Conservation (phyloP, 1,140 invertebrate genomes). For the Conus betulinus region DNA sequence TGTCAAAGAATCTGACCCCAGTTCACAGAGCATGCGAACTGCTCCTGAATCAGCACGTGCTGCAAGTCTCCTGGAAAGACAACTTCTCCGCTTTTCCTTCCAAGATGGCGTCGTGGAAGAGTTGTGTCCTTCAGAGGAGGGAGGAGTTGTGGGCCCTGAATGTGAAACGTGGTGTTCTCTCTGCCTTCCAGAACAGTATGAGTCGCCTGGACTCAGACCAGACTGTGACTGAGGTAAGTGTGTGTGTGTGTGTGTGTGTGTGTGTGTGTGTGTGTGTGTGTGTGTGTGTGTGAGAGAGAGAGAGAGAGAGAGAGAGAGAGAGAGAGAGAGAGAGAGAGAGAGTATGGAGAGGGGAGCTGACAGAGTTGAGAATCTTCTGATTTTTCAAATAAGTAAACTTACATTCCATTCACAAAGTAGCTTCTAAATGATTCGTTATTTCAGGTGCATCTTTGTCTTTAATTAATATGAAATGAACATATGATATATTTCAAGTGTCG, state of each 20-base stretch:
- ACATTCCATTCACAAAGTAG: no score
- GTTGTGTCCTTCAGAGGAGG: slow-evolving; percentile 73
- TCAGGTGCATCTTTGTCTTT: no score
- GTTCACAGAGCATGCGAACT: slow-evolving; percentile 35
- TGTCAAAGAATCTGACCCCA: slow-evolving; percentile 47
- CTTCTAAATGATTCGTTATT: no score
- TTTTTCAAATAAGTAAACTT: no score
- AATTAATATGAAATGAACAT: no score
- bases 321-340: no score
- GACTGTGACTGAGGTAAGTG: slow-evolving; percentile 29
- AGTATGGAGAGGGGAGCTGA: no score
- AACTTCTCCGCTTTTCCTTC: slow-evolving; percentile 79
- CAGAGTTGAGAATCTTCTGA: no score
- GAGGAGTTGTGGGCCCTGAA: slow-evolving; percentile 89
- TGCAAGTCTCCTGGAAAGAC: slow-evolving; percentile 50
- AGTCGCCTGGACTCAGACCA: slow-evolving; percentile 82
- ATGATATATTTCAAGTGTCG: no score
- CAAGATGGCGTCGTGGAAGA: slow-evolving; percentile 76
- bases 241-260: slow-evolving; percentile 10
- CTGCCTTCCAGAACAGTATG: slow-evolving; percentile 92
- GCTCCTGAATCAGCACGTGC: slow-evolving; percentile 33
- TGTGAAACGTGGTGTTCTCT: slow-evolving; percentile 89
- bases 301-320: no score
- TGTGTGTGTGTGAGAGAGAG: no score
- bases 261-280: not conserved